Conservation (phyloP, 2,888 invertebrate species). For the Scelioninae gen. 1 region DNA sequence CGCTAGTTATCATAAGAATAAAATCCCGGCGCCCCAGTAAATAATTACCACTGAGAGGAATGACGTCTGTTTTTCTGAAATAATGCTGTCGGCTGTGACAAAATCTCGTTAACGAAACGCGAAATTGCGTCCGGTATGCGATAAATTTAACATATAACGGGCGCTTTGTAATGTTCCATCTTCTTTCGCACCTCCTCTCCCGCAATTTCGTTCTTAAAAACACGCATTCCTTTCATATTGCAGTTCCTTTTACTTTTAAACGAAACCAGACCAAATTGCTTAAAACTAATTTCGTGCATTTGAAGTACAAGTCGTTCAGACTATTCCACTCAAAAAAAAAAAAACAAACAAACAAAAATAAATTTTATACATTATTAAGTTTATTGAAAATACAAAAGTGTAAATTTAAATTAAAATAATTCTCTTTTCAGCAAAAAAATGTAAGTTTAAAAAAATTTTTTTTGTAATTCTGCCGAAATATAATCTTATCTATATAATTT, state of each 20-base stretch:
- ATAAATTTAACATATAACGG: conserved; percentile 65
- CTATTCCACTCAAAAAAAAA: too few species aligned
- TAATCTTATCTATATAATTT: too few species aligned
- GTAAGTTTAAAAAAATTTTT: too few species aligned
- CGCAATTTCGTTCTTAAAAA: conserved; percentile 42
- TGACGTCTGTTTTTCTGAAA: conserved; percentile 56
- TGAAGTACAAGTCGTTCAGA: neutral
- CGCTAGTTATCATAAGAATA: conserved; percentile 36
- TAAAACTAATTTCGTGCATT: conserved; percentile 41
- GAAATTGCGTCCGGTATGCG: conserved; percentile 54
- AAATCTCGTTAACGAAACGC: conserved; percentile 66
- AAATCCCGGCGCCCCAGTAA: conserved; percentile 31
- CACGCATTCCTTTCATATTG: conserved; percentile 58
- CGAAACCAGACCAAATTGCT: conserved; percentile 34
- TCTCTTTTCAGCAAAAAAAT: too few species aligned
- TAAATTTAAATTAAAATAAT: too few species aligned
- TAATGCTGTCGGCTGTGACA: conserved; percentile 60
- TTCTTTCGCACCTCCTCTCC: conserved; percentile 58
- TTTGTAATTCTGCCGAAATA: too few species aligned
- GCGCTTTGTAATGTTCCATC: conserved; percentile 56
- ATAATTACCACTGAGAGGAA: conserved; percentile 43
- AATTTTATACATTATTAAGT: too few species aligned
- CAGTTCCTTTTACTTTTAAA: conserved; percentile 33
- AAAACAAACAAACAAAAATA: too few species aligned
- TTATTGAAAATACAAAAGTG: too few species aligned